Evolutionary conservation across 2,113 vertebrate species (phyloP).

Genomic region (Melanerpes aurifrons): DNA sequence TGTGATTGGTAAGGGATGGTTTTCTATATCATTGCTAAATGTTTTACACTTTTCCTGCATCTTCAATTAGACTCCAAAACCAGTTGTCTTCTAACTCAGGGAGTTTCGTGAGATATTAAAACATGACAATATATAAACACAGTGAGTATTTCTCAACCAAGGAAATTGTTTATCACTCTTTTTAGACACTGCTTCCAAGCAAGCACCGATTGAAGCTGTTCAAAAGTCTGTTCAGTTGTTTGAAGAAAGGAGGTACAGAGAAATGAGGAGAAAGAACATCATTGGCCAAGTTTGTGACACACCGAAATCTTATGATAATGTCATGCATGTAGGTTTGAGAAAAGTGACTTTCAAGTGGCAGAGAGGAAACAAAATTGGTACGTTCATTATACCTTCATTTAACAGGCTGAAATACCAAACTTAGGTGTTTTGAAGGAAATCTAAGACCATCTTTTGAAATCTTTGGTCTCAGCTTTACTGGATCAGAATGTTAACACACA

Average conservation of each 20-base stretch:
- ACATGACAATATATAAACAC: neutral
- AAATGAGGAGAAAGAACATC: constrained; percentile 95
- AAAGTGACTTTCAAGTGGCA: constrained; percentile 99
- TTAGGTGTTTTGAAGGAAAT: neutral
- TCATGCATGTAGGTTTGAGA: constrained; percentile 97
- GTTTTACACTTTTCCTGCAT: neutral
- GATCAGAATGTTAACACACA: neutral
- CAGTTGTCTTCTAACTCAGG: neutral
- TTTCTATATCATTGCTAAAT: neutral
- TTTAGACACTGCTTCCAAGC: constrained; percentile 85
- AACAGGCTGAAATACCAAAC: neutral
- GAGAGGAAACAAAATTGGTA: constrained; percentile 99
- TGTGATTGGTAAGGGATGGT: neutral
- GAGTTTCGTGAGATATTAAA: neutral
- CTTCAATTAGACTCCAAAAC: neutral
- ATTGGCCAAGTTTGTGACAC: constrained; percentile 98
- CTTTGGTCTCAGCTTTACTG: neutral
- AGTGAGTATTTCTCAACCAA: neutral
- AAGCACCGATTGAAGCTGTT: constrained; percentile 91
- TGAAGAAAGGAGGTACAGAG: constrained; percentile 88
- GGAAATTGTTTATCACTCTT: neutral
- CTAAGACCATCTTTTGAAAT: neutral
- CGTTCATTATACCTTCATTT: neutral
- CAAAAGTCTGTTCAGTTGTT: constrained; percentile 90
- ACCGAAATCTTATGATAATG: constrained; percentile 94